A percentile compares a stretch with the other conserved stretches of the same genome.
These are phyloP conservation scores for Bryconaethiops microstoma DNA, from an alignment of 2,797 vertebrate species.

Conservation along the genomic window DNA sequence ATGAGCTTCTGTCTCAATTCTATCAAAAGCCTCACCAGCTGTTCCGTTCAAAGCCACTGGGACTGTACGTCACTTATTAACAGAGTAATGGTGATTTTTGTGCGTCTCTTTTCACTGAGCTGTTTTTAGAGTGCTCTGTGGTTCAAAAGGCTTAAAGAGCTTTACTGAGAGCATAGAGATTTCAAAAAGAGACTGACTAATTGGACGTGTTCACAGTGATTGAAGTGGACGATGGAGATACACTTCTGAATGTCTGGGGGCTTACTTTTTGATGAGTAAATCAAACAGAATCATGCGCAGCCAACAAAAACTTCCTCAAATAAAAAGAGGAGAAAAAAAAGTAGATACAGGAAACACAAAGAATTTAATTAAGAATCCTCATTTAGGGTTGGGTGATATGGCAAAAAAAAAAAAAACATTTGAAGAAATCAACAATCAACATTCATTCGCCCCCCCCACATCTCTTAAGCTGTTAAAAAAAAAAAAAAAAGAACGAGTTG, in stretches of 20 bases:
- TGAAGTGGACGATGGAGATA: slow-evolving; percentile 26
- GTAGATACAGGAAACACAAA: not conserved
- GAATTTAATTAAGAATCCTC: not conserved
- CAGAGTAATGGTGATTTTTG: not conserved
- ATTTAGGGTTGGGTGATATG: no score
- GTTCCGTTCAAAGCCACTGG: slow-evolving; percentile 8
- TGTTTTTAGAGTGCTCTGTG: not conserved
- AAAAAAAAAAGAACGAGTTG: no score
- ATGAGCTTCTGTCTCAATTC: not conserved
- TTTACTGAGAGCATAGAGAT: not conserved
- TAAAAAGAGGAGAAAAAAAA: not conserved
- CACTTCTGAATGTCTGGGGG: slow-evolving; percentile 1
- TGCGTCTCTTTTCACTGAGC: not conserved
- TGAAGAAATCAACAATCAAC: no score
- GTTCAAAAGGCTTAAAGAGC: slow-evolving; percentile 16
- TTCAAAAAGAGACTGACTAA: slow-evolving; percentile 5
- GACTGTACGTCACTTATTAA: slow-evolving; percentile 13
- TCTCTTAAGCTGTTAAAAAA: no score
- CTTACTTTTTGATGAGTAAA: not conserved
- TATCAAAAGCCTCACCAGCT: slow-evolving; percentile 22
- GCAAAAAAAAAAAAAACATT: no score
- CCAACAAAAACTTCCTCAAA: not conserved
- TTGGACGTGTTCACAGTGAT: not conserved
- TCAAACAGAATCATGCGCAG: not conserved
- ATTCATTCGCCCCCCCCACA: no score